Evolutionary conservation across 2,113 vertebrate species (phyloP), one percentile per base, ranked within the genome.

Genomic region (Setophaga kirtlandii): DNA sequence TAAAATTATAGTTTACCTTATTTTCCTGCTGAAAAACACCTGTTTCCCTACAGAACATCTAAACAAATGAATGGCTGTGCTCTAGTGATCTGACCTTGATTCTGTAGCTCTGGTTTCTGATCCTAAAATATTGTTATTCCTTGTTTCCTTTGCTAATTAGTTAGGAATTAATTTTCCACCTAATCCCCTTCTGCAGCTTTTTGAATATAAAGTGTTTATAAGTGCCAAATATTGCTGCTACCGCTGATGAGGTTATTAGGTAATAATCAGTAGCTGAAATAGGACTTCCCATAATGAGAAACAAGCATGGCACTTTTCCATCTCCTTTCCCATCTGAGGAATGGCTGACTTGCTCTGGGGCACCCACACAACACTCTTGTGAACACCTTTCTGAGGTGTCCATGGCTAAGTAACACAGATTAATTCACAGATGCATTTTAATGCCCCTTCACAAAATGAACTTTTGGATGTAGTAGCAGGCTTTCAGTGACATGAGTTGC

Each of bases 161-260:
- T 93, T 90, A 84, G 46, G 69, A 63, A 95, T 91, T 93, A 89
- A 96, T 92, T 92, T 95, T 74, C 83, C 50, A 94, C 75, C 91
- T 96, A 96, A 94, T 92, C 83, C 47, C 15, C 76, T 79, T 83
- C 69, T 94, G 83, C 84, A 87, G 83, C 49, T 88, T 65, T 64
- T 78, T 93, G 92, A 96, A 95, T 93, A 87, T 89, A 64, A 92
- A 96, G 70, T 73, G 37, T 6, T 93, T 93, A 58, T 52, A 87
- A 95, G 79, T 93, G 92, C 86, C 90, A 93, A 91, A 95, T 95
- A 96, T 89, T 96, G 90, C 90, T 93, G 90, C 82, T 95, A 73
- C 78, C 87, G 83, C 77, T 93, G 90, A 93, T 97, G 82, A 89
- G 74, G 89, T 94, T 93, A 94, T 95, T 95, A 95, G 93, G 86